Base-by-base conservation (phyloP, 2,888 invertebrate species). In the Tipula lateralis region DNA sequence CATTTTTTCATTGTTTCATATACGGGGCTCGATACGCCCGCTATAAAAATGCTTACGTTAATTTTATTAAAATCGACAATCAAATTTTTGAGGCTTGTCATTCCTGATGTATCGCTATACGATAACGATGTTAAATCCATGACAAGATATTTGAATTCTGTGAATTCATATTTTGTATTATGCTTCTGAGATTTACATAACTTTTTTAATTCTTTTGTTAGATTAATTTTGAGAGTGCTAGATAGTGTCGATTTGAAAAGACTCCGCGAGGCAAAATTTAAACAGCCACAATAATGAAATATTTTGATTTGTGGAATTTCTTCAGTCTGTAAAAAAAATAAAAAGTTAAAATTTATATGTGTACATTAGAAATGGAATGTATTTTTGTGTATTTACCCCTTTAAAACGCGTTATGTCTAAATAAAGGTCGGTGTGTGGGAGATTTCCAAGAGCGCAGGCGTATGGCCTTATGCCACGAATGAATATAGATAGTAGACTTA, bases 281-380 rank as follows among this genome's bases (percentile, higher is more conserved):
- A 87, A 13, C 92, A 92, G 1, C 94, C 94, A 36, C 91, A 91
- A 86, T 93, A 93, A 86, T 93, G 93, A 86, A 93, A 91, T 85
- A 94, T 93, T 88, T 92, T 93, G 0, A 93, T 90, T 1, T 92
- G 91, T 0, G 91, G 90, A 32, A 93, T 89, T 88, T 93, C 93
- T 85, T 91, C 89, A 0, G 92, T 92, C 93, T 93, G 87, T 34
- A 85, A 84, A 84, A 6, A 5, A 29, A 80, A 66, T 4, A 24
- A 12, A 12, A 12, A 66, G 24, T 66, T 9, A 9, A 24, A 66
- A 24, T 66, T 12, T 66, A 9, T 24, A 30, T 5, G 29, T n/a
- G 9, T n/a, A n/a, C n/a, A n/a, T 16, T 81, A 30, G n/a, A 29
- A 80, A 36, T 83, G n/a, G n/a, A n/a, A n/a, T n/a, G n/a, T n/a